Conservation (phyloP, 2,797 vertebrate species). For the Centropyge bicolor region DNA sequence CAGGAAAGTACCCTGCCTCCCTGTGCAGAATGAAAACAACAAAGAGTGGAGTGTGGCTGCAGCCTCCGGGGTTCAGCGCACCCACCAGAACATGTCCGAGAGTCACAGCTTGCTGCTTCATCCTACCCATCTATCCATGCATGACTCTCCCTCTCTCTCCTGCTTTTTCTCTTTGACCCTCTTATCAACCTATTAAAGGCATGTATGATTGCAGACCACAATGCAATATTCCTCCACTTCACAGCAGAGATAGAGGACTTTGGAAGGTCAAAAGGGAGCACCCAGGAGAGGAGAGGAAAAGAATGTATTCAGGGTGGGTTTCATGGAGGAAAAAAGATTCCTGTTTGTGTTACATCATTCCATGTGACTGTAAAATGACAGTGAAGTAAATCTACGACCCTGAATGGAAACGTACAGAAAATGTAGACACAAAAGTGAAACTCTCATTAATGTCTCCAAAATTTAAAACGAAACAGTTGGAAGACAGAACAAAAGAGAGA, state of each 20-base stretch:
- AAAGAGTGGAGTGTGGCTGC: slow-evolving; percentile 88
- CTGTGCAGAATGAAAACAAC: slow-evolving; percentile 86
- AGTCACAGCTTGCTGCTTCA: slow-evolving; percentile 84
- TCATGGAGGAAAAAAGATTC: slow-evolving; percentile 34
- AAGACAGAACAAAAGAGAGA: not conserved
- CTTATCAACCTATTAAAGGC: slow-evolving; percentile 66
- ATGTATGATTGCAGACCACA: slow-evolving; percentile 43
- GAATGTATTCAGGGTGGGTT: slow-evolving; percentile 55
- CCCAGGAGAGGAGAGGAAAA: slow-evolving; percentile 43
- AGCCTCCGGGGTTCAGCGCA: slow-evolving; percentile 85
- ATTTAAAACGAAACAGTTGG: not conserved
- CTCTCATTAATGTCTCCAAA: not conserved
- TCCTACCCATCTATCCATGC: slow-evolving; percentile 79
- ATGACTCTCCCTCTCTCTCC: slow-evolving; percentile 68
- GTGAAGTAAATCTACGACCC: not conserved
- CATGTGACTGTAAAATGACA: not conserved
- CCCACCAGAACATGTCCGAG: slow-evolving; percentile 85
- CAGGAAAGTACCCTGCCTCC: slow-evolving; percentile 86
- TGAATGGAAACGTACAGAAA: slow-evolving; percentile 18
- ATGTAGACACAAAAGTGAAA: not conserved
- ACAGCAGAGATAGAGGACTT: slow-evolving; percentile 45
- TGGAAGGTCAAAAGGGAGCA: slow-evolving; percentile 61
- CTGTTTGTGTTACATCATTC: not conserved
- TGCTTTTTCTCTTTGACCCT: slow-evolving; percentile 62
- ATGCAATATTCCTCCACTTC: slow-evolving; percentile 46